These are phyloP conservation scores for Diuraphis noxia DNA, from an alignment of 1,140 invertebrate species.

Conservation along the genomic window DNA sequence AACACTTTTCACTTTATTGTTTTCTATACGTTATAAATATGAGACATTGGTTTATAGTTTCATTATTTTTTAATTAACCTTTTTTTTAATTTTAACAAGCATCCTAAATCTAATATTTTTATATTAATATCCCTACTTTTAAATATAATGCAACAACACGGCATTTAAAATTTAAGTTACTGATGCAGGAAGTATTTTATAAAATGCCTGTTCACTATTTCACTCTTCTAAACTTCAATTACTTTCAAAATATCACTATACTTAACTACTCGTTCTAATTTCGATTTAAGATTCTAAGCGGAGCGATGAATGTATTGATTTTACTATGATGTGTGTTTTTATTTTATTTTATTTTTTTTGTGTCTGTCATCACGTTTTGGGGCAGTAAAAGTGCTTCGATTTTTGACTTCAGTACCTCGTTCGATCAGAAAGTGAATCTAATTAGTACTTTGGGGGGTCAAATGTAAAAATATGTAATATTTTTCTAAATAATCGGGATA, in stretches of 20 bases:
- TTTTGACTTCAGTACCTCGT: too few relatives aligned
- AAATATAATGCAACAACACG: neutral
- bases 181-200: neutral
- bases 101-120: neutral
- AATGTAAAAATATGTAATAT: too few relatives aligned
- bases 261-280: neutral
- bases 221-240: neutral
- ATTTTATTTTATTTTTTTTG: too few relatives aligned
- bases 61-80: slow-evolving; percentile 8
- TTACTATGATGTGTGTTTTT: too few relatives aligned
- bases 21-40: neutral
- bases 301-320: too few relatives aligned
- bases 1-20: neutral
- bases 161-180: neutral
- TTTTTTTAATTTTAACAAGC: neutral
- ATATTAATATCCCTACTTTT: neutral
- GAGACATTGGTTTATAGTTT: neutral
- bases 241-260: neutral
- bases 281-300: too few relatives aligned
- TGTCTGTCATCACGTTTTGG: too few relatives aligned
- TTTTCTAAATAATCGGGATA: too few relatives aligned
- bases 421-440: too few relatives aligned
- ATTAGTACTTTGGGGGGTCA: too few relatives aligned
- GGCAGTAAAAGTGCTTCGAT: too few relatives aligned
- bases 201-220: neutral